Percentiles rank a stretch among this genome's conserved stretches.
Evolutionary conservation across 2,888 invertebrate genomes (phyloP).

Genomic region (Chrysodeixis includens): DNA sequence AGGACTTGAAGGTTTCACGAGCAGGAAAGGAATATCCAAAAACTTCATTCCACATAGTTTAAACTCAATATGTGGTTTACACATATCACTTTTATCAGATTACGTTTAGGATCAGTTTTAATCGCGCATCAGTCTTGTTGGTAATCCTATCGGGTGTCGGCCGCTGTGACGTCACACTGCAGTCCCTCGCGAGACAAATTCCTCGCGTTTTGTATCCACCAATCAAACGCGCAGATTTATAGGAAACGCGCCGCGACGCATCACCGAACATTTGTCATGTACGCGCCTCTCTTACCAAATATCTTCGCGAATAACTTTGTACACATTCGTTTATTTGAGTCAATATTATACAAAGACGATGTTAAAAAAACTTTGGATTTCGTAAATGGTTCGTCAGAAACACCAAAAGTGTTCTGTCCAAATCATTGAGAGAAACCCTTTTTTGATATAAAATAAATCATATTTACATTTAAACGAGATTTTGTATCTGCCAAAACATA

Average conservation of each 20-base stretch:
- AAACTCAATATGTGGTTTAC: background rate
- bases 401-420: too few species aligned
- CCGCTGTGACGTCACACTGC: slow-evolving; percentile 36
- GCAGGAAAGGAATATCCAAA: too few species aligned
- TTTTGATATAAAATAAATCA: background rate
- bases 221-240: slow-evolving; percentile 47
- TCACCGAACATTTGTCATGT: slow-evolving; percentile 38
- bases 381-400: too few species aligned
- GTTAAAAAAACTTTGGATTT: too few species aligned
- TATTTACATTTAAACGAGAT: background rate
- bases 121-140: background rate
- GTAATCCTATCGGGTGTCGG: slow-evolving; percentile 3
- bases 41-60: background rate
- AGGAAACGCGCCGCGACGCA: slow-evolving; percentile 35
- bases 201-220: slow-evolving; percentile 51
- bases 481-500: background rate
- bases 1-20: too few species aligned
- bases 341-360: background rate
- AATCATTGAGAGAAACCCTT: too few species aligned
- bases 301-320: slow-evolving; percentile 31
- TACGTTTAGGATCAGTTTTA: background rate
- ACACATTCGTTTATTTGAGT: slow-evolving; percentile 8
- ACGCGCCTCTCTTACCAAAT: slow-evolving; percentile 25
- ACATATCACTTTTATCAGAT: background rate
- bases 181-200: slow-evolving; percentile 37